Evolutionary conservation across 2,113 vertebrate species (phyloP).

Genomic region (Sciurus niger): DNA sequence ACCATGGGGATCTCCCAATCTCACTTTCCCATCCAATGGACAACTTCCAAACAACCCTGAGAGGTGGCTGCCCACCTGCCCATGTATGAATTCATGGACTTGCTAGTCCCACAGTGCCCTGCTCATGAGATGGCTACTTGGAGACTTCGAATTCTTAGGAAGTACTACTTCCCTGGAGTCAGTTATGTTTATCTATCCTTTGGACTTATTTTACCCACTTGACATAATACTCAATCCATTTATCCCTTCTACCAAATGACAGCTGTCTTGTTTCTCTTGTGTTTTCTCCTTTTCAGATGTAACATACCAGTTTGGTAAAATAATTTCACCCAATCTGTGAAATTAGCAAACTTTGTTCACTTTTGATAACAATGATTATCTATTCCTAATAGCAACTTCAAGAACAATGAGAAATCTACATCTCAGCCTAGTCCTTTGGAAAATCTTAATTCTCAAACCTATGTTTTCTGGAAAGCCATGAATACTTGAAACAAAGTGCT

Average conservation of each 20-base stretch:
- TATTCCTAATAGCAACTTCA: not conserved
- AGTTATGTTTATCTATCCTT: not conserved
- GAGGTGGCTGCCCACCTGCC: not conserved
- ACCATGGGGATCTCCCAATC: not conserved
- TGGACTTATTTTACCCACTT: not conserved
- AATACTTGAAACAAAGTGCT: conserved; percentile 72
- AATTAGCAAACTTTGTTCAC: not conserved
- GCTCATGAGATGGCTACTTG: not conserved
- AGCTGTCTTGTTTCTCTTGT: conserved; percentile 23
- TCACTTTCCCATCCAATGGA: not conserved
- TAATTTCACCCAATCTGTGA: not conserved
- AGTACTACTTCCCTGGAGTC: not conserved
- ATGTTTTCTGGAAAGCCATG: conserved; percentile 55
- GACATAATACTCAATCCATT: not conserved
- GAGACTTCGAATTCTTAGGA: not conserved
- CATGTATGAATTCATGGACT: not conserved
- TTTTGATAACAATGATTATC: not conserved
- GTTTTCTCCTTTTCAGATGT: not conserved
- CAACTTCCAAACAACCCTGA: not conserved
- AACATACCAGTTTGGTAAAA: not conserved
- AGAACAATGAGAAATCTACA: not conserved
- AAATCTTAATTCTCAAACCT: conserved; percentile 65
- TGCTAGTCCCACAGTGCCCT: not conserved
- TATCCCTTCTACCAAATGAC: not conserved
- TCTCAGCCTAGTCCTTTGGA: not conserved